These are phyloP conservation scores for Carapus acus DNA, from an alignment of 2,797 vertebrate species.

Conservation along the genomic window DNA sequence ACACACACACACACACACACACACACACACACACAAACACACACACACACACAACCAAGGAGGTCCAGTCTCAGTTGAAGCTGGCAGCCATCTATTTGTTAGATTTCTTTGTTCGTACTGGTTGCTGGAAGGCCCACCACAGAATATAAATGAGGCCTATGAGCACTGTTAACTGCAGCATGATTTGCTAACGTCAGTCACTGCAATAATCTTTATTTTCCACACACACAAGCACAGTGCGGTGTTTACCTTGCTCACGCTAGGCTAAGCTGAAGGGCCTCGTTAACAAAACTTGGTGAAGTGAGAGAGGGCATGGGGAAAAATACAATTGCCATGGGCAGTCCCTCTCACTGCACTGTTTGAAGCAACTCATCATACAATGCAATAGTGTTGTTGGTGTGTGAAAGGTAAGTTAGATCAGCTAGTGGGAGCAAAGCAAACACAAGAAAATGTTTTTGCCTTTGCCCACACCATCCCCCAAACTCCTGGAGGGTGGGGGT, in stretches of 20 bases:
- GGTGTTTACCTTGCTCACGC: slow-evolving; percentile 31
- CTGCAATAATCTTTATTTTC: slow-evolving; percentile 10
- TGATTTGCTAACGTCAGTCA: slow-evolving; percentile 16
- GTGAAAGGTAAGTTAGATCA: slow-evolving; percentile 34
- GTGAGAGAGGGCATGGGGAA: slow-evolving; percentile 39
- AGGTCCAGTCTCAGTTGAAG: too few species aligned
- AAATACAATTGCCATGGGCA: slow-evolving; percentile 47
- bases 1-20: too few species aligned
- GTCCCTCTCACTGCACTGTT: slow-evolving; percentile 33
- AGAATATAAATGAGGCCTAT: slow-evolving; percentile 3
- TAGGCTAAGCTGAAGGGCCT: slow-evolving; percentile 26
- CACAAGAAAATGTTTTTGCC: slow-evolving; percentile 18
- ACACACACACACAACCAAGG: too few species aligned
- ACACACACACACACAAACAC: too few species aligned
- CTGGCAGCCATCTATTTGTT: too few species aligned
- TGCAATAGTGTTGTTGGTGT: slow-evolving; percentile 37
- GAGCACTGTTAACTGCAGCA: slow-evolving; percentile 11
- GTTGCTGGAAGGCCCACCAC: not conserved
- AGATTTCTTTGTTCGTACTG: too few species aligned
- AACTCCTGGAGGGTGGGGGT: too few species aligned
- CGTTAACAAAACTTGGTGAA: slow-evolving; percentile 42
- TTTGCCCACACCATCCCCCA: not conserved
- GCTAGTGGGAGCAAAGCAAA: slow-evolving; percentile 37
- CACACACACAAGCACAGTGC: slow-evolving; percentile 12
- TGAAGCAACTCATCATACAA: slow-evolving; percentile 50